Evolutionary conservation across 2,113 vertebrate genomes (phyloP).

Genomic region (Salvator merianae): DNA sequence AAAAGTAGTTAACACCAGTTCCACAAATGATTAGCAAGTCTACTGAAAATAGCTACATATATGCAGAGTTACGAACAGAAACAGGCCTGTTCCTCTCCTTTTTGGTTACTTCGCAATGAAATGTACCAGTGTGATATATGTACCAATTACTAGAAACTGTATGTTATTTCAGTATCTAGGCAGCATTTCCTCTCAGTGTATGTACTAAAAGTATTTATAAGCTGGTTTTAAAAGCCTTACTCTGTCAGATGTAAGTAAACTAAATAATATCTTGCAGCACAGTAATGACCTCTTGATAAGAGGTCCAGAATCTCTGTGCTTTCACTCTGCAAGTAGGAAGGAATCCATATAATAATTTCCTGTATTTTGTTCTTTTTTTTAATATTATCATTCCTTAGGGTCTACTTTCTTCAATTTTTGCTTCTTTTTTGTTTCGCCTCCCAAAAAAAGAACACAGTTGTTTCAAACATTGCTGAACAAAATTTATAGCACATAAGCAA

Average conservation of each 20-base stretch:
- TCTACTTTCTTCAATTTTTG: too few relatives aligned
- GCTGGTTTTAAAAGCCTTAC: not conserved
- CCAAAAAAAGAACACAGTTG: too few relatives aligned
- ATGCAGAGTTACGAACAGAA: not conserved
- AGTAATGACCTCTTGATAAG: not conserved
- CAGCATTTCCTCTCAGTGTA: not conserved
- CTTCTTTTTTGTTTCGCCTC: too few relatives aligned
- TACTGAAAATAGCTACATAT: not conserved
- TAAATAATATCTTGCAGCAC: not conserved
- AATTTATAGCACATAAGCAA: not conserved
- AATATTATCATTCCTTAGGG: too few relatives aligned
- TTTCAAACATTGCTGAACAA: not conserved
- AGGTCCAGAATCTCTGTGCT: not conserved
- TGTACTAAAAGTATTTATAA: not conserved
- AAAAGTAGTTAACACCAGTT: too few relatives aligned
- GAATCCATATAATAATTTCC: not conserved
- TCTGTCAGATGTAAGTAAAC: not conserved
- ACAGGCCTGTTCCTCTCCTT: too few relatives aligned
- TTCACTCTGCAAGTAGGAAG: not conserved
- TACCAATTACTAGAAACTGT: too few relatives aligned
- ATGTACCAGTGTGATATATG: too few relatives aligned
- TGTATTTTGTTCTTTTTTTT: too few relatives aligned
- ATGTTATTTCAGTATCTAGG: not conserved
- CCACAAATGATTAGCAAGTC: too few relatives aligned
- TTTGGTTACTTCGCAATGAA: too few relatives aligned